These are phyloP conservation scores for Drosophila nasuta DNA, from an alignment of 1,140 invertebrate genomes.

Conservation along the genomic window DNA sequence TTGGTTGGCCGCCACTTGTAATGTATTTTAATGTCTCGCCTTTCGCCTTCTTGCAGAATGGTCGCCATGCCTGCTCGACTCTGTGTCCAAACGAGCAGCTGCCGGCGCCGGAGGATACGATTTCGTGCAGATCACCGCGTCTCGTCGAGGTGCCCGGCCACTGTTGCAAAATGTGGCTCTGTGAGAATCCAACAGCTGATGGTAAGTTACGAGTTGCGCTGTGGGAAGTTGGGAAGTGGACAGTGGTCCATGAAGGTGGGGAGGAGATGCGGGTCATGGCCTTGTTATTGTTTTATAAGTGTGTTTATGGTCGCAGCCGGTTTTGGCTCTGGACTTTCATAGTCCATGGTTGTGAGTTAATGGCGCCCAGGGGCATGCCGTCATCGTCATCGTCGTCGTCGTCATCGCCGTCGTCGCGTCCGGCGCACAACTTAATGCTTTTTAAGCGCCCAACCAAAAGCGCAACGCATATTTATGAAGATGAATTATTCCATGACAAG, in stretches of 20 bases:
- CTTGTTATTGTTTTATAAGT: slow-evolving; percentile 80
- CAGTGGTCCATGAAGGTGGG: too few relatives aligned
- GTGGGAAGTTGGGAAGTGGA: neutral
- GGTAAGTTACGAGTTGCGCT: slow-evolving; percentile 67
- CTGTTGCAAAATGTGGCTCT: slow-evolving; percentile 91
- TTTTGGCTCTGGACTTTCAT: slow-evolving; percentile 12
- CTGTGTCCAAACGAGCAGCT: slow-evolving; percentile 90
- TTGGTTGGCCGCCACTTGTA: slow-evolving; percentile 45
- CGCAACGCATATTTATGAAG: slow-evolving; percentile 82
- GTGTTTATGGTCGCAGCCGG: slow-evolving; percentile 67
- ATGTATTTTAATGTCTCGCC: slow-evolving; percentile 70
- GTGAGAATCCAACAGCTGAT: slow-evolving; percentile 87
- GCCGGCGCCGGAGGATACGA: slow-evolving; percentile 86
- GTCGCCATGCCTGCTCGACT: slow-evolving; percentile 90
- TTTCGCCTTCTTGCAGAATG: slow-evolving; percentile 85
- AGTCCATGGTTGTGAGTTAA: slow-evolving; percentile 49
- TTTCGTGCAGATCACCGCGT: slow-evolving; percentile 87
- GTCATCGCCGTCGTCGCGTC: slow-evolving; percentile 39
- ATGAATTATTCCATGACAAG: slow-evolving; percentile 79
- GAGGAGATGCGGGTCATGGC: slow-evolving; percentile 21
- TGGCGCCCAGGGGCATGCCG: slow-evolving; percentile 72
- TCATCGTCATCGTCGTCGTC: slow-evolving; percentile 42
- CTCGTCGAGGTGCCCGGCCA: slow-evolving; percentile 89
- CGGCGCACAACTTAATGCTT: slow-evolving; percentile 77
- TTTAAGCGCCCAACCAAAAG: slow-evolving; percentile 75